A percentile compares a stretch with the other conserved stretches of the same genome.
Conservation (phyloP, 2,113 vertebrate genomes). For the Mobula birostris region DNA sequence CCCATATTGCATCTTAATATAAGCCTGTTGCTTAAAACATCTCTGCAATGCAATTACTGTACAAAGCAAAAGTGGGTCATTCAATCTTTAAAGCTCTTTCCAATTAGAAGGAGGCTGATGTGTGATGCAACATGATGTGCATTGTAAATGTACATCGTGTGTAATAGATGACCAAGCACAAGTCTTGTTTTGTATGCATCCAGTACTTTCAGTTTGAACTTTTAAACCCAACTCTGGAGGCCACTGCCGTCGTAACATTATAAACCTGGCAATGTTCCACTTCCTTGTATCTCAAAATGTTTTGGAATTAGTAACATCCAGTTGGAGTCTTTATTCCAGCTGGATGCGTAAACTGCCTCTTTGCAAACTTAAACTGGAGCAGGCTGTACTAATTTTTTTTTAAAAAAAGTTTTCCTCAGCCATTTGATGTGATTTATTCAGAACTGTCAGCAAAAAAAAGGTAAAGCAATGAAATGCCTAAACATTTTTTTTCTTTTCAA, state of each 20-base stretch:
- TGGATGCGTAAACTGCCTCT: not conserved
- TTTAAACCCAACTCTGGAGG: not conserved
- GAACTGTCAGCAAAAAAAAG: not conserved
- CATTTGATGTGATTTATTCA: not conserved
- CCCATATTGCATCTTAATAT: not conserved
- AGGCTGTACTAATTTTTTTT: not conserved
- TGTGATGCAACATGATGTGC: not conserved
- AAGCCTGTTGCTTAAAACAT: not conserved
- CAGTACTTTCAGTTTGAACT: not conserved
- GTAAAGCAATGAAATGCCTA: not conserved
- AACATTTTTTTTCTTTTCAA: not conserved
- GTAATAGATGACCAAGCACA: not conserved
- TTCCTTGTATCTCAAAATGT: not conserved
- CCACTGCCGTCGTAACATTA: not conserved
- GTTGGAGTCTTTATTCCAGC: not conserved
- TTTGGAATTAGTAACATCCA: not conserved
- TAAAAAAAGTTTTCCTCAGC: not conserved
- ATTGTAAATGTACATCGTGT: not conserved
- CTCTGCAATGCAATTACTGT: not conserved
- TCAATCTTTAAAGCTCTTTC: not conserved
- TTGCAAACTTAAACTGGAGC: not conserved
- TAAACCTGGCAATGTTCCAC: not conserved
- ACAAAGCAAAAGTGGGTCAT: not conserved
- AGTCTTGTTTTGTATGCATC: not conserved
- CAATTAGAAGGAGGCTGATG: not conserved